These are phyloP conservation scores for Cyphomyrmex costatus DNA, from an alignment of 1,140 invertebrate genomes.

Conservation along the genomic window DNA sequence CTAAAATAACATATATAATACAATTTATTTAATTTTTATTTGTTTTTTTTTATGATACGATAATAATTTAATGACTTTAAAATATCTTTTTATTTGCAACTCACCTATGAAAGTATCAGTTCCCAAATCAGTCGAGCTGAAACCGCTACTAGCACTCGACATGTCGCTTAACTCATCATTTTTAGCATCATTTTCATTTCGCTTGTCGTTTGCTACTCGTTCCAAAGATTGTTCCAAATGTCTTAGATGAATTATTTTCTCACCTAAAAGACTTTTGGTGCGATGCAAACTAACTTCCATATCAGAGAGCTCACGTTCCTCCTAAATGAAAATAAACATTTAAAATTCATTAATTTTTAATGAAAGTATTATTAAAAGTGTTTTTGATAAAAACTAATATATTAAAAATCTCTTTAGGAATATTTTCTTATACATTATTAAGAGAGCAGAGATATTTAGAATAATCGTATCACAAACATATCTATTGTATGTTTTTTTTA, in stretches of 20 bases:
- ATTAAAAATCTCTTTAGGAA: background rate
- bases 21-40: background rate
- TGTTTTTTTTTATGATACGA: background rate
- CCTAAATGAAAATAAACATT: conserved; percentile 83
- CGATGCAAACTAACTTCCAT: conserved; percentile 93
- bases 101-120: conserved; percentile 87
- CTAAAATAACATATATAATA: background rate
- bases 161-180: conserved; percentile 89
- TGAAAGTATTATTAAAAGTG: background rate
- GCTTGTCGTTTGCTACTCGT: conserved; percentile 86
- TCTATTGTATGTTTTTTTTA: background rate
- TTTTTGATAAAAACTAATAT: background rate
- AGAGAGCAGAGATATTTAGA: background rate
- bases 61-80: background rate
- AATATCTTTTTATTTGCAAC: conserved; percentile 32
- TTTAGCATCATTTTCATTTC: conserved; percentile 85
- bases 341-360: background rate
- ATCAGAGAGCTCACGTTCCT: conserved; percentile 92
- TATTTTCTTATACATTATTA: conserved; percentile 1
- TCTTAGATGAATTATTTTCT: conserved; percentile 92
- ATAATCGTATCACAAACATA: background rate
- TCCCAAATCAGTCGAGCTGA: conserved; percentile 90
- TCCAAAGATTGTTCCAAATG: conserved; percentile 92
- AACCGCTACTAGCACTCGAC: conserved; percentile 90
- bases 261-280: conserved; percentile 91